These are phyloP conservation scores for Oncorhynchus mykiss DNA, from an alignment of 2,113 vertebrate species.

Conservation along the genomic window DNA sequence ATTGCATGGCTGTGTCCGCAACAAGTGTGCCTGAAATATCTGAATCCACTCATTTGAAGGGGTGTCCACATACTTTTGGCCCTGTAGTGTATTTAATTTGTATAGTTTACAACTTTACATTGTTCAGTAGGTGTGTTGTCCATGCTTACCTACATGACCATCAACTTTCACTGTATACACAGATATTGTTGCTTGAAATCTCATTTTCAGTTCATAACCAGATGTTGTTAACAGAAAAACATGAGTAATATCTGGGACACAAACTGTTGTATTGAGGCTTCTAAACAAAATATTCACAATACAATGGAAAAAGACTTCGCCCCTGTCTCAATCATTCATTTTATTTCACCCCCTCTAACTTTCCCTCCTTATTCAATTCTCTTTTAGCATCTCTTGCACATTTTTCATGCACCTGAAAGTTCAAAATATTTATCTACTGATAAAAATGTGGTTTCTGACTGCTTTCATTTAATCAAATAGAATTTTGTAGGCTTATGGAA, in stretches of 20 bases:
- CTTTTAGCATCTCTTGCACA: not conserved
- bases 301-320: not conserved
- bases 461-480: not conserved
- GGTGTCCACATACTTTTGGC: too few species aligned
- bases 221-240: slow-evolving; percentile 55
- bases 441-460: not conserved
- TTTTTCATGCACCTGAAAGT: not conserved
- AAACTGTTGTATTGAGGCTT: slow-evolving; percentile 32
- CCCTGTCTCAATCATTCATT: not conserved
- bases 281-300: slow-evolving; percentile 40
- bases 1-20: too few species aligned
- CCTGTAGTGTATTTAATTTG: not conserved
- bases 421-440: not conserved
- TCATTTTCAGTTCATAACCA: slow-evolving; percentile 29
- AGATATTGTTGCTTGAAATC: slow-evolving; percentile 10
- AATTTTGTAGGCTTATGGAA: not conserved
- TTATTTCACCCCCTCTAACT: not conserved
- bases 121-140: not conserved
- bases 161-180: slow-evolving; percentile 6
- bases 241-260: slow-evolving; percentile 20
- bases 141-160: not conserved
- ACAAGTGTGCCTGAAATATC: too few species aligned
- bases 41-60: too few species aligned
- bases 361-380: not conserved
- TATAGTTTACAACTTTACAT: slow-evolving; percentile 3